Base-by-base conservation (phyloP, 2,113 vertebrate genomes). In the Brachypodius melanocephalos region DNA sequence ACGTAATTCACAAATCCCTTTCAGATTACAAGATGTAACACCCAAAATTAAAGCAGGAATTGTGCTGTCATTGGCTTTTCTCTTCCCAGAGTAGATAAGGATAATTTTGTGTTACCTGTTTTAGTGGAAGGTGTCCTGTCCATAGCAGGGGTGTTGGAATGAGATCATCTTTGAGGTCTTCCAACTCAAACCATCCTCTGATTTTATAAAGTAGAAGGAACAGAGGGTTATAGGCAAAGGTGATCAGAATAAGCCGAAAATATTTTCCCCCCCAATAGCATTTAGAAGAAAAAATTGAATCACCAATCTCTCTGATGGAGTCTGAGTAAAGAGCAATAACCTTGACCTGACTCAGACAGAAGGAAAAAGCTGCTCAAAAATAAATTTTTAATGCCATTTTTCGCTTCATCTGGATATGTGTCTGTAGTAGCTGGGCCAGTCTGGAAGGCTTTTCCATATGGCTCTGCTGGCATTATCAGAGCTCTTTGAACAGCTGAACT, bases 251-350 rank as follows among this genome's bases (percentile, higher is more conserved):
- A 65, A 54, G 13, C 1, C 74, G n/a, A 9, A 68, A 68, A 34
- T 2, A 22, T 7, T n/a, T 48, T 45, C 18, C 1, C 1, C 7
- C 2, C 9, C 4, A 40, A 21, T 0, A 32, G 1, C 8, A 28
- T 49, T 76, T 62, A 21, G 51, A 85, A 66, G 6, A 65, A 84
- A 68, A 81, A 75, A 28, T 4, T 49, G 21, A 65, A 79, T 32
- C 22, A 36, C 1, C 20, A 52, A 5, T 8, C 5, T 51, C 24
- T 52, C 18, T 32, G 20, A 68, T 31, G 10, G 78, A 71, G 6
- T 17, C 38, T 84, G 25, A 34, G 26, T 59, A 63, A 89, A 52
- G 3, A 55, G 2, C 5, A 63, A 24, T 43, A 69, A 34, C 51
- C 68, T 69, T 83, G 58, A 46, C n/a, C 38, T 55, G 43, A 38